Base-by-base conservation (phyloP, 2,888 invertebrate genomes). In the Heliothis peltigera region DNA sequence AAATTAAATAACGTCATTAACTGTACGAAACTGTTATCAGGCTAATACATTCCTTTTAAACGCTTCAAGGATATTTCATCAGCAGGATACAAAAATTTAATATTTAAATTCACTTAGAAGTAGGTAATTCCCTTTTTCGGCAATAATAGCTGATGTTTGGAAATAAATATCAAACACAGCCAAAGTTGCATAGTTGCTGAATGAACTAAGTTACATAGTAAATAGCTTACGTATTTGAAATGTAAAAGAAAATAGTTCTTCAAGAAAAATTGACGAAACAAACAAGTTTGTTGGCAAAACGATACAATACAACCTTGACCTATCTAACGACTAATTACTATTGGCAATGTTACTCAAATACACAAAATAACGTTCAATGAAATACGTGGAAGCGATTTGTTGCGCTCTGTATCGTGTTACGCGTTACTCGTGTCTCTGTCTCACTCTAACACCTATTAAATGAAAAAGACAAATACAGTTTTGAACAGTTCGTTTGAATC, bases 321-420 rank as follows among this genome's bases (percentile, higher is more conserved):
- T 89, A 91, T 82, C 92, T 92, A 81, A 82, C 68, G 77, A 75
- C 84, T 89, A 89, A 89, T 89, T 88, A 89, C 88, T 89, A 91
- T 89, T 91, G 91, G 90, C 91, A 88, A 85, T 86, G 84, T 80
- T 77, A 74, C 84, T 69, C 66, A 82, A 84, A 83, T 79, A 80
- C 66, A 64, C 70, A 54, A 63, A 57, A 46, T 59, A 70, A 68
- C 72, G 55, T 71, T 71, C 72, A 73, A 75, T 75, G 77, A 66
- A 75, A 66, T 73, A 77, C 75, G 77, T 81, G 70, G 75, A 75
- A 79, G 46, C 46, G 22, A 60, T 75, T 79, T 75, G 55, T 78
- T 52, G 55, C 52, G 42, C 49, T 48, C 52, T 65, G 62, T 81
- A 81, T 81, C 81, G 75, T 70, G 64, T 80, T 80, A 76, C 81